Percentiles rank a stretch among this genome's conserved stretches.
Evolutionary conservation across 1,140 invertebrate species (phyloP).

Genomic region (Papilio helenus): DNA sequence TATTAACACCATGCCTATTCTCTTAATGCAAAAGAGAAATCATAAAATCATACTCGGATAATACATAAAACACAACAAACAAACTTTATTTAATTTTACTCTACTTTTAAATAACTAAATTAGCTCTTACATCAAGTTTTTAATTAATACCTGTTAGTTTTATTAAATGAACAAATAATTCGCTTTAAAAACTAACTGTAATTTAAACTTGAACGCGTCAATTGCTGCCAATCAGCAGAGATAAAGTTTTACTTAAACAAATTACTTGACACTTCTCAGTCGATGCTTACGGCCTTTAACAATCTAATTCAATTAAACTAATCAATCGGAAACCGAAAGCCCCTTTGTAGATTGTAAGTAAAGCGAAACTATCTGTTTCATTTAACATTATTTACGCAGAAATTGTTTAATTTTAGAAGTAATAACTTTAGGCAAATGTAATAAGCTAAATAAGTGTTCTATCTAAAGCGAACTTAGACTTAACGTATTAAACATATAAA

Average conservation of each 20-base stretch:
- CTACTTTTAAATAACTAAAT: not conserved
- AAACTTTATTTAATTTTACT: not conserved
- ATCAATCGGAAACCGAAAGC: conserved; percentile 34
- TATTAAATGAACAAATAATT: not conserved
- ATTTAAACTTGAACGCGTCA: conserved; percentile 1
- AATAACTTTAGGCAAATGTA: too few relatives aligned
- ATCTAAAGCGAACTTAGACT: too few relatives aligned
- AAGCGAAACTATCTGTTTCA: not conserved
- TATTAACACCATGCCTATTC: not conserved
- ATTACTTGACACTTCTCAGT: conserved; percentile 32
- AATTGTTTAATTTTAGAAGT: not conserved
- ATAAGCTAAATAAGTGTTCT: too few relatives aligned
- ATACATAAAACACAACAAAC: too few relatives aligned
- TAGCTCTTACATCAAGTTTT: not conserved
- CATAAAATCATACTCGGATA: too few relatives aligned
- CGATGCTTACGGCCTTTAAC: conserved; percentile 20
- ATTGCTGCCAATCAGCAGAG: conserved; percentile 12
- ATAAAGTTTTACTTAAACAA: conserved; percentile 36
- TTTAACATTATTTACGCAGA: not conserved
- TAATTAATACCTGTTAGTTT: not conserved
- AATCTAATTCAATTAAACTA: conserved; percentile 36
- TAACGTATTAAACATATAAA: too few relatives aligned
- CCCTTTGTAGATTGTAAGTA: not conserved
- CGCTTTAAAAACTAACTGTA: conserved; percentile 1
- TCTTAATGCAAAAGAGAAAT: not conserved